Base-by-base conservation (phyloP, 2,888 invertebrate species). In the Pristionchus japonicus region DNA sequence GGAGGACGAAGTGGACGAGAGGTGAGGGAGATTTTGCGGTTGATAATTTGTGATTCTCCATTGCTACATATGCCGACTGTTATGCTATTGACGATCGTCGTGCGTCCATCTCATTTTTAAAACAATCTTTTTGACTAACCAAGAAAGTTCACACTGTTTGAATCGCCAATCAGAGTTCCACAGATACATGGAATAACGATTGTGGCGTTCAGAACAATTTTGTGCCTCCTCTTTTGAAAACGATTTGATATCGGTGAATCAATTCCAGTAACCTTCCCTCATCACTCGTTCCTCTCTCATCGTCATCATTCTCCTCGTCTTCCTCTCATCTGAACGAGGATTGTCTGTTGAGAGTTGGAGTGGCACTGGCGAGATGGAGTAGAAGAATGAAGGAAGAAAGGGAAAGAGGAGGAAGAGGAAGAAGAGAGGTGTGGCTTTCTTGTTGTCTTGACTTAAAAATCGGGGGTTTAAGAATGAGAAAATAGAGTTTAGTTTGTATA, bases 311-410 rank as follows among this genome's bases (percentile, higher is more conserved):
- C 27, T 47, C 77, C n/a, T 20, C 17, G 37, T 70, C 70, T 20
- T 20, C 70, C 15, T 77, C 77, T 47, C 77, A 77, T 27, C 17
- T 40, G 77, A 27, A 77, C 20, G 77, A 77, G 11, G 77, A 77
- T 9, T 77, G 77, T 77, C 77, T 77, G 1, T 17, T 77, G 40
- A n/a, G 77, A 27, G 77, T 77, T 23, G 43, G 43, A 47, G 77
- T 77, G 43, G 47, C 31, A 77, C n/a, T 77, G 20, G 77, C 77
- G 27, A 77, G 47, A 43, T 77, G 77, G 77, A 77, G 37, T 17
- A 70, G 70, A 17, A 37, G 31, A 17, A 77, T 23, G 27, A 43
- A 77, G 37, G 77, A 77, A 43, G 43, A 6, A 47, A 77, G 47
- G 77, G 43, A 77, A 11, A n/a, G 77, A n/a, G 15, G 47, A 43